These are phyloP conservation scores for Chionis minor DNA, from an alignment of 2,113 vertebrate species.

Conservation along the genomic window DNA sequence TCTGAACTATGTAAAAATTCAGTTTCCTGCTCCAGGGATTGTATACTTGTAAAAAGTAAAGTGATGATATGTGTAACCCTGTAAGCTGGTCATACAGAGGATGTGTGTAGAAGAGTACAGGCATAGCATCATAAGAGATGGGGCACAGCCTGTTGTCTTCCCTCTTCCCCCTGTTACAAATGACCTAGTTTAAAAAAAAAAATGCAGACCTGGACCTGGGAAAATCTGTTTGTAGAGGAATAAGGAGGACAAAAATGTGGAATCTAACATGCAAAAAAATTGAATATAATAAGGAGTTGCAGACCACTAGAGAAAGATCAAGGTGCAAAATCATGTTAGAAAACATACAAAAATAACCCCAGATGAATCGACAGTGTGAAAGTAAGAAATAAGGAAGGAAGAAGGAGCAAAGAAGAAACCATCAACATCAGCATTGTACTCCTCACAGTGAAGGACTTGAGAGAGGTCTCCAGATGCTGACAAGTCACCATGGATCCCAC, in stretches of 20 bases:
- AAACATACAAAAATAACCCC: neutral
- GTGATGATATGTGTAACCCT: neutral
- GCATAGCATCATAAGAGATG: neutral
- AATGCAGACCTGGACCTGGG: neutral
- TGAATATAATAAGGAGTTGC: neutral
- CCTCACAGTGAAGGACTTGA: neutral
- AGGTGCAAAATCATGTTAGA: accelerated
- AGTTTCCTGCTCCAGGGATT: neutral
- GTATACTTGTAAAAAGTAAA: neutral
- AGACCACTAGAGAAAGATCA: neutral
- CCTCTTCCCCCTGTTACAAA: neutral
- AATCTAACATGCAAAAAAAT: neutral
- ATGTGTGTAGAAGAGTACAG: neutral
- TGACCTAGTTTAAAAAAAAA: neutral
- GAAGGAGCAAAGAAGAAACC: neutral
- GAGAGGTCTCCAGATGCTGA: neutral
- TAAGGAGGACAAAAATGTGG: neutral
- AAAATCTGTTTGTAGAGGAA: neutral
- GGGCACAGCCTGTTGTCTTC: neutral
- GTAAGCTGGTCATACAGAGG: neutral
- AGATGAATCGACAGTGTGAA: neutral
- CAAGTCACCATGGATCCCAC: neutral
- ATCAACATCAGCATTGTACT: neutral
- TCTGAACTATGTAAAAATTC: neutral
- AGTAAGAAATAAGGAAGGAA: neutral